Percentiles rank a stretch among this genome's conserved stretches.
Evolutionary conservation across 2,113 vertebrate genomes (phyloP).

Genomic region (Garra rufa): DNA sequence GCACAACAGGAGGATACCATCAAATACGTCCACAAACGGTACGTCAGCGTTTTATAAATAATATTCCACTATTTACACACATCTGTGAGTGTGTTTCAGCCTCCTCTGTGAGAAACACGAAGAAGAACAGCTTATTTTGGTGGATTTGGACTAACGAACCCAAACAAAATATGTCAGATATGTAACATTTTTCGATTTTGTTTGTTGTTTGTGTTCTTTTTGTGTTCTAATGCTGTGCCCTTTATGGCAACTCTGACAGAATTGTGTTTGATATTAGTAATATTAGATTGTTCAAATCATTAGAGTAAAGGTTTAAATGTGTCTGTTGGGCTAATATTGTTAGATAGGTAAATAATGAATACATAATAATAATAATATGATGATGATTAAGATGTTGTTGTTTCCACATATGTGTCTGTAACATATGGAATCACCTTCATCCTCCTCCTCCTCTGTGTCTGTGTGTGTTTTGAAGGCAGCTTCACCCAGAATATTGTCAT

Average conservation of each 20-base stretch:
- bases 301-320: neutral
- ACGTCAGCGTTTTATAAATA: constrained; percentile 4
- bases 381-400: no score
- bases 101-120: neutral
- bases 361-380: no score
- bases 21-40: neutral
- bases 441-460: no score
- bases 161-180: neutral
- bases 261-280: neutral
- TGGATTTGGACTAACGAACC: neutral
- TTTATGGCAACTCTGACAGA: neutral
- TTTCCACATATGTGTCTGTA: no score
- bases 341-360: neutral
- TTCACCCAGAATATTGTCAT: neutral
- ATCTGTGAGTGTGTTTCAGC: neutral
- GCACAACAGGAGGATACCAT: neutral
- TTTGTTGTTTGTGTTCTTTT: neutral
- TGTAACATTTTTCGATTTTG: neutral
- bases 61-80: neutral
- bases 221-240: neutral
- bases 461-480: neutral
- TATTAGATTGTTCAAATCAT: neutral
- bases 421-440: no score
- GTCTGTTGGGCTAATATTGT: neutral
- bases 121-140: neutral